phyloP scores from a whole-genome alignment of 2,888 invertebrate genomes.

The Parochlus steinenii region DNA sequence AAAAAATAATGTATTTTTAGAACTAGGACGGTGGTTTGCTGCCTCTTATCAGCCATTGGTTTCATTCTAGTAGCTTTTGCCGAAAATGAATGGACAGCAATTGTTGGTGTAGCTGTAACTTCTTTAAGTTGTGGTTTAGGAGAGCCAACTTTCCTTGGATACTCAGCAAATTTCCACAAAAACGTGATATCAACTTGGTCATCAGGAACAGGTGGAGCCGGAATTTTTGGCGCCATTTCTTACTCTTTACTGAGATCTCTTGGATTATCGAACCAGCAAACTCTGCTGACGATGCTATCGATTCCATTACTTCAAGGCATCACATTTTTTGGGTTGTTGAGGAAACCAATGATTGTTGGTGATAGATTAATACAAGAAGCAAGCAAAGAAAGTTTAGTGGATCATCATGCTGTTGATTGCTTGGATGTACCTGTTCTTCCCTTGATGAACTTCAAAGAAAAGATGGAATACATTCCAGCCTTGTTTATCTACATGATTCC shows the following conservation, averaged over 20 bases:
- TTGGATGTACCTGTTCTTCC: constrained; percentile 16
- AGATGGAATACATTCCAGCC: constrained; percentile 35
- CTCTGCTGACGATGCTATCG: constrained; percentile 53
- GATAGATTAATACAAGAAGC: constrained; percentile 19
- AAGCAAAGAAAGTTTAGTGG: constrained; percentile 24
- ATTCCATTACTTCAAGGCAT: constrained; percentile 48
- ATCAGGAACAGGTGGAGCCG: constrained; percentile 70
- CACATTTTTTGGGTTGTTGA: constrained; percentile 33
- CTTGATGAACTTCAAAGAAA: constrained; percentile 31
- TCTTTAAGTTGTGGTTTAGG: constrained; percentile 63
- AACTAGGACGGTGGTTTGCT: constrained; percentile 39
- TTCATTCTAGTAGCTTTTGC: constrained; percentile 50
- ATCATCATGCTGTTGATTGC: constrained; percentile 18
- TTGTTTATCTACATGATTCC: constrained; percentile 62
- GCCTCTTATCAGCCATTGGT: constrained; percentile 40
- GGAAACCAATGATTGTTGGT: constrained; percentile 21
- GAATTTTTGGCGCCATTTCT: constrained; percentile 57
- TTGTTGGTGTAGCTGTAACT: constrained; percentile 53
- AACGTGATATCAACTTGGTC: constrained; percentile 69
- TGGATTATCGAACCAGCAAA: constrained; percentile 37
- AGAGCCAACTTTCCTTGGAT: constrained; percentile 58
- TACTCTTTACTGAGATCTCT: constrained; percentile 50
- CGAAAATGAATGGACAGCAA: constrained; percentile 39
- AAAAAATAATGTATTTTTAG: constrained; percentile 25
- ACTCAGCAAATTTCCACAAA: constrained; percentile 44